Evolutionary conservation across 2,888 invertebrate species (phyloP).

Genomic region (Lasioglossum villosulum): DNA sequence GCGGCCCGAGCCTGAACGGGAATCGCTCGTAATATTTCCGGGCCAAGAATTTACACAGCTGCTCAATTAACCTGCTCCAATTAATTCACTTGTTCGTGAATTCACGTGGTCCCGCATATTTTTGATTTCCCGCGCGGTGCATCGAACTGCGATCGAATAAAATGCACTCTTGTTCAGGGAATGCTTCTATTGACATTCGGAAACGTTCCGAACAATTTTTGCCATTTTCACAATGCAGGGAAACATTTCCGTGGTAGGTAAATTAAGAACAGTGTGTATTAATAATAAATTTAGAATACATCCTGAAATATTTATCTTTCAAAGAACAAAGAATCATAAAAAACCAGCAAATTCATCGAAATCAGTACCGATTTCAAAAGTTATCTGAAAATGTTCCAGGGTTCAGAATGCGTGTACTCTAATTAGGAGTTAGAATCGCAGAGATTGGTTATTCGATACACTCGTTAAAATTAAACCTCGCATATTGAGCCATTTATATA

Average conservation of each 20-base stretch:
- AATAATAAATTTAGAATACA: too few relatives aligned
- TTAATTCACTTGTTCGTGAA: not conserved
- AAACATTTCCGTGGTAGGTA: not conserved
- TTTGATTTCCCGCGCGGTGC: not conserved
- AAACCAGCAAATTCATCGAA: too few relatives aligned
- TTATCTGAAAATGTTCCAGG: not conserved
- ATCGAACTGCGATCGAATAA: not conserved
- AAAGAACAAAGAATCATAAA: too few relatives aligned
- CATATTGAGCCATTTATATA: constrained; percentile 45
- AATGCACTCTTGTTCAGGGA: not conserved
- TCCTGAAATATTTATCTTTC: too few relatives aligned
- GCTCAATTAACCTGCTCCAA: not conserved
- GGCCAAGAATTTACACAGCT: not conserved
- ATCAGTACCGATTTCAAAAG: too few relatives aligned
- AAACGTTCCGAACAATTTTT: not conserved
- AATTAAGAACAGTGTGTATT: too few relatives aligned
- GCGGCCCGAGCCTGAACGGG: not conserved
- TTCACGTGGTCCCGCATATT: not conserved
- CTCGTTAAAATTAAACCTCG: constrained; percentile 59
- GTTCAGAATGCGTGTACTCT: not conserved
- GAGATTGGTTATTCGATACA: constrained; percentile 57
- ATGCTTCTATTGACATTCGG: not conserved
- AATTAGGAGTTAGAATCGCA: constrained; percentile 30
- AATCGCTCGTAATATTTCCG: not conserved
- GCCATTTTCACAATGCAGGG: not conserved